These are phyloP conservation scores for Neuroterus valhalla DNA, from an alignment of 1,140 invertebrate genomes.

Conservation along the genomic window DNA sequence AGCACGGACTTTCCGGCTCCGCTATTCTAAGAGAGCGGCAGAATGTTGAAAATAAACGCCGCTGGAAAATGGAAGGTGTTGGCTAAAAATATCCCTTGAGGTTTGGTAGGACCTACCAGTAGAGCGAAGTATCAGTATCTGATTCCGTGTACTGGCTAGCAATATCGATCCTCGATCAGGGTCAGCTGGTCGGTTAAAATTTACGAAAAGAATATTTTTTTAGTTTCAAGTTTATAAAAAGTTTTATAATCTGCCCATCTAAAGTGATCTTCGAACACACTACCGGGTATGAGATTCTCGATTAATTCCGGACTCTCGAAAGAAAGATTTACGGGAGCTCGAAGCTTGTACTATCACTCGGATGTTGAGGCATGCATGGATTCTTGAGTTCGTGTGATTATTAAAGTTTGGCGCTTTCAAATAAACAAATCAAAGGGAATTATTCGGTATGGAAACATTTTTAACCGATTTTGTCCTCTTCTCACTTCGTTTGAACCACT, in stretches of 20 bases:
- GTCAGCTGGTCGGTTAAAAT: not conserved
- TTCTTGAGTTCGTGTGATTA: not conserved
- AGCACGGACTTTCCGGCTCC: slow-evolving; percentile 50
- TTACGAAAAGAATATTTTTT: not conserved
- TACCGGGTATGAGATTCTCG: not conserved
- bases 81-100: slow-evolving; percentile 55
- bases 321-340: not conserved
- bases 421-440: too few species aligned
- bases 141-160: slow-evolving; percentile 53
- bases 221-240: not conserved
- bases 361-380: too few species aligned
- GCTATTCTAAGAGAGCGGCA: slow-evolving; percentile 46
- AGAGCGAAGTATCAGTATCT: slow-evolving; percentile 58
- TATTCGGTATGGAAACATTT: too few species aligned
- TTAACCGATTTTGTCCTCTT: too few species aligned
- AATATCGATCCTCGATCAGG: slow-evolving; percentile 52
- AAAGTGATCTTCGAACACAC: not conserved
- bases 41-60: slow-evolving; percentile 66
- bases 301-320: not conserved
- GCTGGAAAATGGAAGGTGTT: slow-evolving; percentile 64
- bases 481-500: too few species aligned
- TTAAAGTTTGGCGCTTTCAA: not conserved
- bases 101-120: slow-evolving; percentile 54
- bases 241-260: not conserved
- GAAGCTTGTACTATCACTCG: too few species aligned